Evolutionary conservation across 2,888 invertebrate species (phyloP), one percentile per base, ranked within the genome.

Genomic region (Psylliodes chrysocephalus): DNA sequence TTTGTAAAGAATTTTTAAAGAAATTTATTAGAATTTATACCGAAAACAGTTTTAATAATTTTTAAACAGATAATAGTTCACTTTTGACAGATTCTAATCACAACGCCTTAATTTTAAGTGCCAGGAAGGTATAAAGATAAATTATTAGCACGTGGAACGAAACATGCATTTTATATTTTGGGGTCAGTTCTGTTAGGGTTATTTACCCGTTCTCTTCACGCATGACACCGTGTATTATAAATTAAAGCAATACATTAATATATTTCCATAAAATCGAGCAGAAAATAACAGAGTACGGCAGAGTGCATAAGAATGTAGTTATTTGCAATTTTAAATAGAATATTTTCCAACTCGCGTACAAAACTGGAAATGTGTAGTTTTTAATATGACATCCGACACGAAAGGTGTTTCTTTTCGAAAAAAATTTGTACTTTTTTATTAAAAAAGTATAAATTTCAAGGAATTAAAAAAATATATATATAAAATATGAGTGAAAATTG

Each of bases 301-400:
- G 30, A 59, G 47, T 54, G 54, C 63, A 60, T 55, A 49, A 64
- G 55, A 55, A 60, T 60, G 60, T 46, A 15, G 59, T 18, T 28
- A 66, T 66, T 66, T 66, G 66, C 66, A 62, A 62, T 66, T 66
- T 62, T 54, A 62, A 65, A 59, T 42, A 57, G 52, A 38, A 14
- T 51, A 63, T 38, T 30, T n/a, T 6, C 12, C 14, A 38, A 38
- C 14, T 38, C 8, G 7, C 10, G 8, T 6, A 30, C 8, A 30
- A n/a, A 44, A 44, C 44, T 44, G 18, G 2, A 44, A 44, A 44
- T 44, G 44, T 44, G 17, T 18, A 44, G 2, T 6, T 44, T 44
- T 44, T 18, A 18, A 44, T 44, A 44, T 17, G 15, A 17, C 6
- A 44, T 44, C 44, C 8, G 12, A 12, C 44, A 44, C 17, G 44